phyloP scores from a whole-genome alignment of 2,113 vertebrate genomes.

The Sapayoa aenigma region DNA sequence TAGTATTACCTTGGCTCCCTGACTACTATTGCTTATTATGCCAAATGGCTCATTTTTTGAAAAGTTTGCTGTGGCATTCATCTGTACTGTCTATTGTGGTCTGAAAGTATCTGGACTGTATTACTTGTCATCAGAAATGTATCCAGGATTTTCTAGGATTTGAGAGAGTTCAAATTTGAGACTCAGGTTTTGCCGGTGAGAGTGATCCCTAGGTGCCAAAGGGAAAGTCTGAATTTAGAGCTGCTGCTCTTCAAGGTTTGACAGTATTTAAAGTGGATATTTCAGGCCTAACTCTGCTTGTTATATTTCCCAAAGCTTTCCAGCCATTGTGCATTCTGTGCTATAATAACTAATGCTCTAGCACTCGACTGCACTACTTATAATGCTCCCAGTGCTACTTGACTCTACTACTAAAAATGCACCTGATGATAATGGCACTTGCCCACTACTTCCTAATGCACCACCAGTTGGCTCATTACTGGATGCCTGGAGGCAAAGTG shows the following conservation, averaged over 20 bases:
- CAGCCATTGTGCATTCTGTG: conserved; percentile 45
- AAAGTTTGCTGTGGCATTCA: neutral
- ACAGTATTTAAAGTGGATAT: conserved; percentile 41
- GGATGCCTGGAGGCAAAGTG: conserved; percentile 64
- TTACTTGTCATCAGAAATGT: conserved; percentile 18
- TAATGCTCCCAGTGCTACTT: conserved; percentile 57
- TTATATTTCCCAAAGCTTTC: conserved; percentile 48
- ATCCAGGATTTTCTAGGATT: conserved; percentile 42
- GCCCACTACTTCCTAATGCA: conserved; percentile 58
- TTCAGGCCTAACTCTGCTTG: conserved; percentile 51
- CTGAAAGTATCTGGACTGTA: conserved; percentile 39
- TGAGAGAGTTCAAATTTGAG: neutral
- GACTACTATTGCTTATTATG: neutral
- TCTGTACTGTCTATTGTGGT: conserved; percentile 4
- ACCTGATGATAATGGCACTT: conserved; percentile 64
- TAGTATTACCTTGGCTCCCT: neutral
- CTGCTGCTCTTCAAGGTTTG: conserved; percentile 47
- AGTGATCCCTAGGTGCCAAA: neutral
- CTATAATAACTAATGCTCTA: conserved; percentile 41
- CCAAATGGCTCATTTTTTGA: neutral
- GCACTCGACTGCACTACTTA: conserved; percentile 46
- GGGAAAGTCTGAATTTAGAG: conserved; percentile 40
- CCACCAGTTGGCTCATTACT: conserved; percentile 63
- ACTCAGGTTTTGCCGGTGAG: neutral
- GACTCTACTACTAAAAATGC: conserved; percentile 63